phyloP scores from a whole-genome alignment of 2,888 invertebrate genomes.

The Agrotis exclamationis region DNA sequence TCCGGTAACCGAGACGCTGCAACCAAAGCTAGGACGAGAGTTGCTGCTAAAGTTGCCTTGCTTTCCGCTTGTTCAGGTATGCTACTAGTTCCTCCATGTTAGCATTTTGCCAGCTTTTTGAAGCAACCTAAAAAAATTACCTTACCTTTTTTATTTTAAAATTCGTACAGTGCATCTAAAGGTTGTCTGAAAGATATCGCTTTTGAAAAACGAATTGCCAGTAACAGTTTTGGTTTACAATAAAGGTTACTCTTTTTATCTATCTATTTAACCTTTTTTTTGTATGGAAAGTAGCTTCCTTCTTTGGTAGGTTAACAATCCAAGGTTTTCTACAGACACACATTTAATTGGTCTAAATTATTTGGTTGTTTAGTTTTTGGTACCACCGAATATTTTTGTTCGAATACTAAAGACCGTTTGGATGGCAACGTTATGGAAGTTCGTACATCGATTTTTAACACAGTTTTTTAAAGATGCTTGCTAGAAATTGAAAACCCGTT shows the following conservation, averaged over 20 bases:
- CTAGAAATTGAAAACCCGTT: not conserved
- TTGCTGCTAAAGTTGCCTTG: constrained; percentile 96
- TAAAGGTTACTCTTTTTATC: no score
- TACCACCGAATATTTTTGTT: no score
- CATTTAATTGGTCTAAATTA: not conserved
- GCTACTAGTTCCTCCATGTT: constrained; percentile 4
- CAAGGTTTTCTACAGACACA: no score
- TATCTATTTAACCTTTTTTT: no score
- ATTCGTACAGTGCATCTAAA: no score
- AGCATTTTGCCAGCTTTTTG: not conserved
- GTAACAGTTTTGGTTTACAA: no score
- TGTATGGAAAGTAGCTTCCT: no score
- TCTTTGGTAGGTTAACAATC: not conserved
- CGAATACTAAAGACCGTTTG: no score
- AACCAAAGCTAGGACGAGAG: constrained; percentile 94
- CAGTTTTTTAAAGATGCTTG: not conserved
- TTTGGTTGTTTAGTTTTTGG: not conserved
- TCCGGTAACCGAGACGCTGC: constrained; percentile 79
- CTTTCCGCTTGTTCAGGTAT: constrained; percentile 95
- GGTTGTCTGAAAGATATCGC: no score
- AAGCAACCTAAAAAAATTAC: no score
- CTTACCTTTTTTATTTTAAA: no score
- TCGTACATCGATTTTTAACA: not conserved
- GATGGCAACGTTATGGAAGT: not conserved
- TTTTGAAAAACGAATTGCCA: no score